Conservation (phyloP, 2,797 vertebrate species). For the Manis pentadactyla region DNA sequence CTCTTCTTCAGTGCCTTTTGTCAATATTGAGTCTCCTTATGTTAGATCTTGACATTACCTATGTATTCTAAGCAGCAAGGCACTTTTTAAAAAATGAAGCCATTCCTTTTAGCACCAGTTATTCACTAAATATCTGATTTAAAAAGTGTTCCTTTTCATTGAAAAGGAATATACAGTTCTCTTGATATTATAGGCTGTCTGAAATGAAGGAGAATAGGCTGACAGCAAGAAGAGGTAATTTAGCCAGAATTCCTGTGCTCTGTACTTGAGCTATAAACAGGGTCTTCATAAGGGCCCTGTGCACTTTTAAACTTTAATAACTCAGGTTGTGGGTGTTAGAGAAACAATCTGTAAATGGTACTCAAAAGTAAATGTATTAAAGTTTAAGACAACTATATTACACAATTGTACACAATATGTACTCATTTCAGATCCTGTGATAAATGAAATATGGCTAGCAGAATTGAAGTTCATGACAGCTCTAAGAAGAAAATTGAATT, state of each 20-base stretch:
- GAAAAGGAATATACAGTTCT: slow-evolving; percentile 52
- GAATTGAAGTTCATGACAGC: slow-evolving; percentile 78
- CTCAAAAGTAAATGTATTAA: slow-evolving; percentile 83
- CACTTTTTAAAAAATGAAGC: slow-evolving; percentile 33
- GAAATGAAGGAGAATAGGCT: slow-evolving; percentile 56
- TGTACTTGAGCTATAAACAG: slow-evolving; percentile 76
- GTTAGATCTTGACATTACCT: slow-evolving; percentile 45
- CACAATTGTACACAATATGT: slow-evolving; percentile 77
- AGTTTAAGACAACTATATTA: slow-evolving; percentile 80
- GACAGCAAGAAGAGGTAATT: slow-evolving; percentile 75
- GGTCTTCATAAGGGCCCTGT: slow-evolving; percentile 67
- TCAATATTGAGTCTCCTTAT: not conserved
- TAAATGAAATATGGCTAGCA: slow-evolving; percentile 77
- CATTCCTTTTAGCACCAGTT: not conserved
- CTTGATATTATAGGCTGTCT: slow-evolving; percentile 39
- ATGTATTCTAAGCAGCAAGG: slow-evolving; percentile 12
- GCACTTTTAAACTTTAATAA: slow-evolving; percentile 82
- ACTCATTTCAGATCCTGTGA: slow-evolving; percentile 80
- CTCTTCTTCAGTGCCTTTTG: not conserved
- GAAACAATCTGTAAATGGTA: slow-evolving; percentile 78
- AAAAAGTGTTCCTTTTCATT: slow-evolving; percentile 57
- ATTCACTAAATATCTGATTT: slow-evolving; percentile 27
- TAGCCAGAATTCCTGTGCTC: slow-evolving; percentile 80
- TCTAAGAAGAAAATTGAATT: slow-evolving; percentile 80
- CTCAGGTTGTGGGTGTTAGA: slow-evolving; percentile 72